Evolutionary conservation across 2,888 invertebrate species (phyloP), one percentile per base, ranked within the genome.

Genomic region (Monochamus alternatus): DNA sequence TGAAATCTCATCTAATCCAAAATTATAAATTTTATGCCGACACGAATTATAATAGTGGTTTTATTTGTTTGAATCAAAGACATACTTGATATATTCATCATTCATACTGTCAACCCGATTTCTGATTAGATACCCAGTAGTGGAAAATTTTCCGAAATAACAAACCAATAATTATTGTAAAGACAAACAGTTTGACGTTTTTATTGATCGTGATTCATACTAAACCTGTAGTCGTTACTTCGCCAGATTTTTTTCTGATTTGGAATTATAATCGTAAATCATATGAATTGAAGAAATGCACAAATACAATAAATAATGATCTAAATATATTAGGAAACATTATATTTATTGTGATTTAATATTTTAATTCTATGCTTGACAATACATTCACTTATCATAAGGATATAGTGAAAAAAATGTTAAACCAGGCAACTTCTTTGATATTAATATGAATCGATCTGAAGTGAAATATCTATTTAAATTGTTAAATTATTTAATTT

Each of bases 61-160:
- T 55, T 55, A 55, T 55, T 55, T 55, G n/a, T 55, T 14, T 22
- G 5, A n/a, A 55, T 55, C 55, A 55, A 55, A 55, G n/a, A 7
- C n/a, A 14, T 4, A 5, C 1, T 55, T 14, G 55, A 14, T 14
- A 55, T 14, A 55, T 55, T 14, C 55, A 55, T 55, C 55, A 55
- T 55, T 22, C 5, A 9, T 55, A 14, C 10, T 22, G 10, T 55
- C 55, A 12, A 14, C 14, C 4, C 4, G 55, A 55, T 55, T 55
- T 55, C 55, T n/a, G 55, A 22, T 55, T 14, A 55, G 22, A 7
- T 55, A 14, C 22, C 10, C 22, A 55, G 14, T 22, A n/a, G 3
- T 14, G 55, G 55, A 55, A 55, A 52, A 2, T 55, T 55, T 55
- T 55, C 1, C 10, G 7, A 55, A 55, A 55, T 55, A 55, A 55